A percentile compares a stretch with the other conserved stretches of the same genome.
phyloP scores from a whole-genome alignment of 2,888 invertebrate genomes.

The Polietes domitor region DNA sequence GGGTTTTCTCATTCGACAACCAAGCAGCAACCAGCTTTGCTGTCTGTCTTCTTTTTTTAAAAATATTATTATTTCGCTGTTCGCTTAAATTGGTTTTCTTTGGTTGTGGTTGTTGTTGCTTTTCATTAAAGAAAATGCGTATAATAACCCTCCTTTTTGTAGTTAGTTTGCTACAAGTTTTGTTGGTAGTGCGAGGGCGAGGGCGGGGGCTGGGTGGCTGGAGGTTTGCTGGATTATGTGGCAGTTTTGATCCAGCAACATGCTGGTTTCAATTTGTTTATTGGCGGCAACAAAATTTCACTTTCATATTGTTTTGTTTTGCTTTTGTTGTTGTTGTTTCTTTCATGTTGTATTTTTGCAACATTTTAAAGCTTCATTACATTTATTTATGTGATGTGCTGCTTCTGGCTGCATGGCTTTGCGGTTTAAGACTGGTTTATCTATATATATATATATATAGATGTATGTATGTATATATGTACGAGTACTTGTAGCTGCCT shows the following conservation, averaged over 20 bases:
- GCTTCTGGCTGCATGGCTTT: background rate
- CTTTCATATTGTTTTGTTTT: background rate
- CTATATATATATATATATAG: too few relatives aligned
- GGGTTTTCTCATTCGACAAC: background rate
- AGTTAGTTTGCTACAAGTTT: background rate
- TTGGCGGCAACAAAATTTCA: background rate
- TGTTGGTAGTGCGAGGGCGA: too few relatives aligned
- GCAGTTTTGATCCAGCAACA: too few relatives aligned
- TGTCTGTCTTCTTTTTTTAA: background rate
- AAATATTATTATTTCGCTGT: background rate
- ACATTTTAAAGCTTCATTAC: background rate
- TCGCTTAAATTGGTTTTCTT: background rate
- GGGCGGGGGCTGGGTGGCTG: too few relatives aligned
- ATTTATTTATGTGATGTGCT: background rate
- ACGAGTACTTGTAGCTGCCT: background rate
- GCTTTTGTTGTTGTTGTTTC: background rate
- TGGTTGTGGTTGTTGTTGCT: too few relatives aligned
- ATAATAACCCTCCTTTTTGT: background rate
- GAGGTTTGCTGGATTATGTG: too few relatives aligned
- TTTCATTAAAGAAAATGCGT: slow-evolving; percentile 4
- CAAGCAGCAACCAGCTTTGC: too few relatives aligned
- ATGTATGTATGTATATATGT: slow-evolving; percentile 6
- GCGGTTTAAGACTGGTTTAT: background rate
- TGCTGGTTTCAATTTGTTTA: background rate
- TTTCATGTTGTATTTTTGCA: background rate